Conservation (phyloP, 2,888 invertebrate species). For the Chymomyza fuscimana region DNA sequence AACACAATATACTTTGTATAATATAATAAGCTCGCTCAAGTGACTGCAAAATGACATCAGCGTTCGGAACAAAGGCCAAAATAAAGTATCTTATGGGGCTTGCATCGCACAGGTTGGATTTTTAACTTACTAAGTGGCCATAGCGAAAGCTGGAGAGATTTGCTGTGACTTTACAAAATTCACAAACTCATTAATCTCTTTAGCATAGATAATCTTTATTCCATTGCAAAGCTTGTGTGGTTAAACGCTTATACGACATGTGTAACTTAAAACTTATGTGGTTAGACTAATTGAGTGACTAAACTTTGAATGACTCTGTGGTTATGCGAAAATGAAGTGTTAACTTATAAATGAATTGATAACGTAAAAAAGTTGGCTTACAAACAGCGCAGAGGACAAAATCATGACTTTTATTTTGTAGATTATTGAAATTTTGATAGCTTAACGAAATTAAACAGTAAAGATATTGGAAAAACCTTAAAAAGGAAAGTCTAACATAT, state of each 20-base stretch:
- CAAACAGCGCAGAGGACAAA: too few relatives aligned
- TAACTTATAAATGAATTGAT: constrained; percentile 8
- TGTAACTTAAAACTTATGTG: too few relatives aligned
- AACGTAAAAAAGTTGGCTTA: too few relatives aligned
- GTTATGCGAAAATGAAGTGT: constrained; percentile 26
- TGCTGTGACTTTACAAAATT: background rate
- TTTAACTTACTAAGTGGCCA: background rate
- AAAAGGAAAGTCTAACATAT: too few relatives aligned
- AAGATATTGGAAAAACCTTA: too few relatives aligned
- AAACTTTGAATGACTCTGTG: constrained; percentile 32
- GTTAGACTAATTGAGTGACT: constrained; percentile 30
- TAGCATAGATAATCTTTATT: too few relatives aligned
- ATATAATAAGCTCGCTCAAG: constrained; percentile 39
- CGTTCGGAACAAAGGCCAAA: constrained; percentile 55
- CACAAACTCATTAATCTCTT: background rate
- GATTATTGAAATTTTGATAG: too few relatives aligned
- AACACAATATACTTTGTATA: constrained; percentile 23
- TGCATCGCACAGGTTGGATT: background rate
- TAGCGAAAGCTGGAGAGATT: background rate
- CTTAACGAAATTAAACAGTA: too few relatives aligned
- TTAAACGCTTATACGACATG: too few relatives aligned
- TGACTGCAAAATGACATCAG: constrained; percentile 67
- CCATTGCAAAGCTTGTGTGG: too few relatives aligned
- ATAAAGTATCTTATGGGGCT: background rate
- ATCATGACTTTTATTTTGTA: too few relatives aligned